These are phyloP conservation scores for Thalpophila matura DNA, from an alignment of 2,888 invertebrate genomes.

Conservation along the genomic window DNA sequence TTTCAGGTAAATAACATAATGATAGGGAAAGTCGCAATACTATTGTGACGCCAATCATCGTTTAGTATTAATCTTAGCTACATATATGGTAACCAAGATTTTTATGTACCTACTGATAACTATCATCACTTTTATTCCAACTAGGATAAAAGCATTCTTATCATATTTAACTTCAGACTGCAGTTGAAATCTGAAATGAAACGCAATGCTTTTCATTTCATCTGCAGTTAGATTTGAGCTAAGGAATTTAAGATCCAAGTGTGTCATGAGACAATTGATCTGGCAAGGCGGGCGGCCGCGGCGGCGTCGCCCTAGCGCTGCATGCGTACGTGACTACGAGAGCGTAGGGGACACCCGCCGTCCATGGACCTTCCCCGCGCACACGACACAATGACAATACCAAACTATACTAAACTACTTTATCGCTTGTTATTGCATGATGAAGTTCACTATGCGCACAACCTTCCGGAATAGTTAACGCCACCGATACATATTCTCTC, in stretches of 20 bases:
- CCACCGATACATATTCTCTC: slow-evolving; percentile 34
- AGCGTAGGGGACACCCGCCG: slow-evolving; percentile 68
- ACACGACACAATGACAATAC: slow-evolving; percentile 41
- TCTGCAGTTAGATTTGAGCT: slow-evolving; percentile 36
- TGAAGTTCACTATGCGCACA: slow-evolving; percentile 27
- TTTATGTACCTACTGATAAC: no score
- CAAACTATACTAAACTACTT: slow-evolving; percentile 58
- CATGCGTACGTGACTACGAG: slow-evolving; percentile 82
- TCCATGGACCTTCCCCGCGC: slow-evolving; percentile 72
- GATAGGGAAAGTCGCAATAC: slow-evolving; percentile 10
- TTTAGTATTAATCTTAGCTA: slow-evolving; percentile 16
- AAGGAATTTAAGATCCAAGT: slow-evolving; percentile 31
- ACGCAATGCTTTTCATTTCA: slow-evolving; percentile 20
- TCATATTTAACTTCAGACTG: slow-evolving; percentile 29
- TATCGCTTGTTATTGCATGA: slow-evolving; percentile 58
- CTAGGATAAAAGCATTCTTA: slow-evolving; percentile 16
- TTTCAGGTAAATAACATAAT: slow-evolving; percentile 43
- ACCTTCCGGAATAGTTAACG: slow-evolving; percentile 42
- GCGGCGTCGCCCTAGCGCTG: slow-evolving; percentile 54
- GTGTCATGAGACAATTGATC: slow-evolving; percentile 53
- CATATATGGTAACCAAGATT: slow-evolving; percentile 1
- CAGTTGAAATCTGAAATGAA: slow-evolving; percentile 6
- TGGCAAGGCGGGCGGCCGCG: slow-evolving; percentile 65
- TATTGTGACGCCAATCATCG: slow-evolving; percentile 11
- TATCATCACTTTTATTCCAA: no score